These are phyloP conservation scores for Rhineura floridana DNA, from an alignment of 2,113 vertebrate genomes.

Conservation along the genomic window DNA sequence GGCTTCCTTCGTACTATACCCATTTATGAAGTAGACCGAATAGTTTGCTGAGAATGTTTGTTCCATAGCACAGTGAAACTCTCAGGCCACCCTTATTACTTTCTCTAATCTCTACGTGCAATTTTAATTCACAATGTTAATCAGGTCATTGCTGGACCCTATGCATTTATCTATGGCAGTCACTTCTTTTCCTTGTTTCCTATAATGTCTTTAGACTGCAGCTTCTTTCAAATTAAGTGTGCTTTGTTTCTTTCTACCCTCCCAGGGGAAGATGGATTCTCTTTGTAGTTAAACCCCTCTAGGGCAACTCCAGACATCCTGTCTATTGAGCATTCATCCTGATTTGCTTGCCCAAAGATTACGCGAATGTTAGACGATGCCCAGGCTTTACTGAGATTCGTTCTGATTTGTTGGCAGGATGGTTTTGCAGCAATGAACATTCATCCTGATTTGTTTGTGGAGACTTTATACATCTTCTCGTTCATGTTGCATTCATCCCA, in stretches of 20 bases:
- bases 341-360: no score
- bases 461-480: no score
- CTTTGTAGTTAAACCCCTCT: neutral
- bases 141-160: no score
- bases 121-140: neutral
- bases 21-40: neutral
- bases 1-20: neutral
- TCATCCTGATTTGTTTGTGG: no score
- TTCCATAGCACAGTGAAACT: neutral
- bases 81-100: neutral
- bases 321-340: no score
- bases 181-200: neutral
- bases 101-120: neutral
- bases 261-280: neutral
- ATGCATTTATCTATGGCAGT: no score
- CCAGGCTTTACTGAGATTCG: no score
- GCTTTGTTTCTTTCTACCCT: neutral
- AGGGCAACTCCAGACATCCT: no score
- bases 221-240: neutral
- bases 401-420: no score
- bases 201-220: neutral
- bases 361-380: no score
- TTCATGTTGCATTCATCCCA: no score
- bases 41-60: neutral
- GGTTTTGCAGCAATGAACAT: no score